Conservation (phyloP, 2,113 vertebrate species). For the Lepus timidus region DNA sequence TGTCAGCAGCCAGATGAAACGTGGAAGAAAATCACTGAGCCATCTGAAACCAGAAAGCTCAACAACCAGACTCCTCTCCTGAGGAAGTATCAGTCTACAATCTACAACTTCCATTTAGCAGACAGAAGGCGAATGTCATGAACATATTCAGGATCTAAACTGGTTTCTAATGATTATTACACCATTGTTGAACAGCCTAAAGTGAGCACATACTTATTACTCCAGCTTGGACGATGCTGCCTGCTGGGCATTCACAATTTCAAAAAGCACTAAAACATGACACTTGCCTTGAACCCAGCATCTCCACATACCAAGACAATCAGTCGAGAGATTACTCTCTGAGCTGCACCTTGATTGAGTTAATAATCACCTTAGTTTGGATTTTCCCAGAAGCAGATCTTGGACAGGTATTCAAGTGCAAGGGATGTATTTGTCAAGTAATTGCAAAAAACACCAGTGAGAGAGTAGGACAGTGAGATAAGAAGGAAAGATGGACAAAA, state of each 20-base stretch:
- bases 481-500: background rate
- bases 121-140: conserved; percentile 41
- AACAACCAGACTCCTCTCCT: conserved; percentile 52
- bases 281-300: background rate
- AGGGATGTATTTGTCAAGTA: conserved; percentile 3
- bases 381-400: conserved; percentile 5
- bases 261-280: background rate
- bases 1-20: conserved; percentile 58
- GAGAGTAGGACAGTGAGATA: conserved; percentile 32
- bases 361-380: conserved; percentile 26
- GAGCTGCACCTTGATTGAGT: background rate
- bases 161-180: conserved; percentile 33
- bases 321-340: background rate
- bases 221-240: background rate
- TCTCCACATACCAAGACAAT: background rate
- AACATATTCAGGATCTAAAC: conserved; percentile 9
- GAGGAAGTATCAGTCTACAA: conserved; percentile 8
- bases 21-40: conserved; percentile 68
- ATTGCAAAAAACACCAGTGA: conserved; percentile 1
- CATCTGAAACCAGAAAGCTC: conserved; percentile 43
- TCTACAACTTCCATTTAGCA: conserved; percentile 46
- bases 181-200: background rate
- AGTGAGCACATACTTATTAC: background rate
- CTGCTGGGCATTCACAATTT: background rate
- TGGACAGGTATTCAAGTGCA: conserved; percentile 20